These are phyloP conservation scores for Scolopax rusticola DNA, from an alignment of 2,797 vertebrate genomes.

Conservation along the genomic window DNA sequence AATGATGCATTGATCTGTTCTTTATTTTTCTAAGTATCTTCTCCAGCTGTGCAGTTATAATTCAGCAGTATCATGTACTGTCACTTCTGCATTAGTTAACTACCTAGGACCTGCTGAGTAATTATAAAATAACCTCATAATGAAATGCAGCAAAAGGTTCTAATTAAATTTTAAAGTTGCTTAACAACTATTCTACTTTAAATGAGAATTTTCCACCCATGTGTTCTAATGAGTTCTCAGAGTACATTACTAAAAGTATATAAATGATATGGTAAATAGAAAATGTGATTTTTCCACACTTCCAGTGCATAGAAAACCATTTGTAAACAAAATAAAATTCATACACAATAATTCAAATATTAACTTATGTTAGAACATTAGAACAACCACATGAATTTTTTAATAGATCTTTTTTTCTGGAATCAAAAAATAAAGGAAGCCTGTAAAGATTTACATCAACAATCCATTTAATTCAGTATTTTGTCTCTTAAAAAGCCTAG, in stretches of 20 bases:
- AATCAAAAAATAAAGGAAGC: background rate
- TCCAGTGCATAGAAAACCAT: constrained; percentile 11
- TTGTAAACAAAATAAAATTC: constrained; percentile 59
- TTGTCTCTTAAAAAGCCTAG: background rate
- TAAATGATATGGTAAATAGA: constrained; percentile 50
- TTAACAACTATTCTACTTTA: constrained; percentile 84
- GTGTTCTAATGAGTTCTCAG: constrained; percentile 72
- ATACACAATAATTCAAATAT: constrained; percentile 13
- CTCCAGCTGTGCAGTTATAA: constrained; percentile 77
- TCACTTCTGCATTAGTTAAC: constrained; percentile 81
- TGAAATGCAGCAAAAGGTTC: constrained; percentile 87
- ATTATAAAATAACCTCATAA: constrained; percentile 91
- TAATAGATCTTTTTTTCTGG: background rate
- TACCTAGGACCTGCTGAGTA: constrained; percentile 80
- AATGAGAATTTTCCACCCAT: constrained; percentile 64
- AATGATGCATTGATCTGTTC: constrained; percentile 57
- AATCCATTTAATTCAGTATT: background rate
- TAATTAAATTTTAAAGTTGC: constrained; percentile 89
- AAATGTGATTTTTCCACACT: background rate
- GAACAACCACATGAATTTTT: background rate
- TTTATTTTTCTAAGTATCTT: constrained; percentile 70
- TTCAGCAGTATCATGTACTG: constrained; percentile 77
- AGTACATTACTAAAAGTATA: constrained; percentile 52
- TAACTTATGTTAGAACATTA: background rate
- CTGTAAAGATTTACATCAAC: background rate